Conservation (phyloP, 2,888 invertebrate genomes). For the Pandemis corylana region DNA sequence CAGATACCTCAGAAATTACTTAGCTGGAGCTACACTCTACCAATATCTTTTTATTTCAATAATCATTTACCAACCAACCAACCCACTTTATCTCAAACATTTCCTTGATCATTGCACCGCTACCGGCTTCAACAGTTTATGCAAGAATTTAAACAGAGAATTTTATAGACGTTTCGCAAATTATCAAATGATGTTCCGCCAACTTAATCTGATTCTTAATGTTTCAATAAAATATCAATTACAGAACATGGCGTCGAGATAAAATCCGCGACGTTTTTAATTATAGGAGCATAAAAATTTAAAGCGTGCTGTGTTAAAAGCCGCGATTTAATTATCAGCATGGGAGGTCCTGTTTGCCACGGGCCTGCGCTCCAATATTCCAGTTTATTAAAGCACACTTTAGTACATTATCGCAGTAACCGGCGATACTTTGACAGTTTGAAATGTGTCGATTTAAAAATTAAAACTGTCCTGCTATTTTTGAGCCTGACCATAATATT, state of each 20-base stretch:
- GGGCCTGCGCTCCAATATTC: neutral
- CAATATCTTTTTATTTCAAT: conserved; percentile 6
- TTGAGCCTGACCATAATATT: no score
- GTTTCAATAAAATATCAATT: conserved; percentile 35
- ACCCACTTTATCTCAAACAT: neutral
- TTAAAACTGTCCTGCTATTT: no score
- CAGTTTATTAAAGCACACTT: conserved; percentile 10
- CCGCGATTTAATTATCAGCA: conserved; percentile 17
- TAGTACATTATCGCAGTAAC: neutral
- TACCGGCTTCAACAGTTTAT: neutral
- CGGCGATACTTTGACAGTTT: neutral
- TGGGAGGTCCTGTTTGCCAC: conserved; percentile 23
- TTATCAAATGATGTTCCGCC: conserved; percentile 15
- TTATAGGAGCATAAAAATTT: conserved; percentile 25
- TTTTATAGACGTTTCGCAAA: conserved; percentile 9
- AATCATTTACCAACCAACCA: conserved; percentile 14
- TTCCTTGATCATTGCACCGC: conserved; percentile 13
- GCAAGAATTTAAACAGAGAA: neutral
- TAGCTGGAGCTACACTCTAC: neutral
- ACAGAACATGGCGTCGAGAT: conserved; percentile 18
- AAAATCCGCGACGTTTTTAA: conserved; percentile 29
- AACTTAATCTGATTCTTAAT: conserved; percentile 26
- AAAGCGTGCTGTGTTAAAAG: conserved; percentile 22
- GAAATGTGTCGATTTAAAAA: neutral
- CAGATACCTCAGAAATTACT: conserved; percentile 12